Percentiles rank a stretch among this genome's conserved stretches.
phyloP scores from a whole-genome alignment of 2,113 vertebrate genomes.

The Tychaedon coryphoeus region DNA sequence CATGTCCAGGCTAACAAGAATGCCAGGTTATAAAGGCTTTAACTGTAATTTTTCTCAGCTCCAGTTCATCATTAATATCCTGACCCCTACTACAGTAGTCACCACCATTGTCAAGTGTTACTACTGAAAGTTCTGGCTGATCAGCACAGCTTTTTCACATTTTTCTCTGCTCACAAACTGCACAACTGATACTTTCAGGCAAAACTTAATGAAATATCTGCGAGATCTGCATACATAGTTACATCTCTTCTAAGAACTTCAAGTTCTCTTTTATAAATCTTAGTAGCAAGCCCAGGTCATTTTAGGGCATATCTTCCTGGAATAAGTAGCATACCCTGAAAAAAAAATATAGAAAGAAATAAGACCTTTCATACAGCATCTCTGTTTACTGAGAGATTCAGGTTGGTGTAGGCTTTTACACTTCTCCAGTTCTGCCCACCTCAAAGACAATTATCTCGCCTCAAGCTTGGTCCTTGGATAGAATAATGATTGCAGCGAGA shows the following conservation, averaged over 20 bases:
- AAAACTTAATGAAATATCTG: background rate
- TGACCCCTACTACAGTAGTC: background rate
- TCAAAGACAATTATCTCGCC: background rate
- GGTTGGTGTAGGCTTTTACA: background rate
- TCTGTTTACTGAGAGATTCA: background rate
- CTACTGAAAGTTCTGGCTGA: background rate
- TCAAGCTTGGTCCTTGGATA: background rate
- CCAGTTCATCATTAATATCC: background rate
- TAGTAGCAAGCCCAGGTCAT: background rate
- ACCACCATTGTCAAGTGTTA: background rate
- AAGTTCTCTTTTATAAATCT: background rate
- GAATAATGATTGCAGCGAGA: background rate
- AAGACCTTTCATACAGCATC: background rate
- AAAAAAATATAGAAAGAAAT: background rate
- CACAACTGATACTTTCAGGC: background rate
- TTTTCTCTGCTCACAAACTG: background rate
- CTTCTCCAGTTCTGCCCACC: background rate
- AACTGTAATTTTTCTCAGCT: background rate
- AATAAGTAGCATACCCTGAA: background rate
- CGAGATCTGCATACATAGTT: background rate
- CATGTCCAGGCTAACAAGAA: background rate
- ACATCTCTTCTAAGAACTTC: background rate
- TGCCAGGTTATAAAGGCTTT: background rate
- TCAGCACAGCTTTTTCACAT: background rate
- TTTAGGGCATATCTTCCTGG: background rate